Conservation (phyloP, 1,140 invertebrate genomes). For the Dendroctonus valens region DNA sequence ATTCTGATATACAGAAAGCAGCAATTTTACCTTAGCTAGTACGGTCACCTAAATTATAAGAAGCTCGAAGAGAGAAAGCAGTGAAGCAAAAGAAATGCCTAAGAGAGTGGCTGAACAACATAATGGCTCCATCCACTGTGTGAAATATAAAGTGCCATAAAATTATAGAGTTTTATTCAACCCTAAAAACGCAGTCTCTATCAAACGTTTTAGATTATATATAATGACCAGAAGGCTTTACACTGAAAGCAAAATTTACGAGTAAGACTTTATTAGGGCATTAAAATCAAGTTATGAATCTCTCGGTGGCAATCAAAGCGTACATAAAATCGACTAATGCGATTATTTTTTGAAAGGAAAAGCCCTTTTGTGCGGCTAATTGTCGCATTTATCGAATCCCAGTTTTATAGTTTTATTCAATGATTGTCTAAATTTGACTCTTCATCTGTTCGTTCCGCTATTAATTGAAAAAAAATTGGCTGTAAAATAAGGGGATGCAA, state of each 20-base stretch:
- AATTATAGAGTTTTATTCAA: slow-evolving; percentile 48
- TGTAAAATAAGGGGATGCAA: neutral
- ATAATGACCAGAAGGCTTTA: slow-evolving; percentile 42
- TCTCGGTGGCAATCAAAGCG: slow-evolving; percentile 31
- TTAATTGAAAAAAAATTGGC: too few species aligned
- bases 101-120: slow-evolving; percentile 41
- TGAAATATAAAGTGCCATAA: slow-evolving; percentile 48
- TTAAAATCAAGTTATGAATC: slow-evolving; percentile 38
- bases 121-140: slow-evolving; percentile 44
- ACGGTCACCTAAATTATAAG: too few species aligned
- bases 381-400: neutral
- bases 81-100: slow-evolving; percentile 28
- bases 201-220: slow-evolving; percentile 45
- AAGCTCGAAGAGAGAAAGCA: neutral
- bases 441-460: too few species aligned
- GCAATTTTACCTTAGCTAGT: too few species aligned
- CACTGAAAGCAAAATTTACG: slow-evolving; percentile 40
- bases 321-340: slow-evolving; percentile 34
- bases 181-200: slow-evolving; percentile 43
- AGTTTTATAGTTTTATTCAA: too few species aligned
- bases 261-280: slow-evolving; percentile 38
- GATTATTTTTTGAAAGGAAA: slow-evolving; percentile 32
- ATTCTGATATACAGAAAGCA: too few species aligned
- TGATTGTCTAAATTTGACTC: too few species aligned
- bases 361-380: slow-evolving; percentile 24